Evolutionary conservation across 2,888 invertebrate species (phyloP), one percentile per base, ranked within the genome.

Genomic region (Odontocerum albicorne): DNA sequence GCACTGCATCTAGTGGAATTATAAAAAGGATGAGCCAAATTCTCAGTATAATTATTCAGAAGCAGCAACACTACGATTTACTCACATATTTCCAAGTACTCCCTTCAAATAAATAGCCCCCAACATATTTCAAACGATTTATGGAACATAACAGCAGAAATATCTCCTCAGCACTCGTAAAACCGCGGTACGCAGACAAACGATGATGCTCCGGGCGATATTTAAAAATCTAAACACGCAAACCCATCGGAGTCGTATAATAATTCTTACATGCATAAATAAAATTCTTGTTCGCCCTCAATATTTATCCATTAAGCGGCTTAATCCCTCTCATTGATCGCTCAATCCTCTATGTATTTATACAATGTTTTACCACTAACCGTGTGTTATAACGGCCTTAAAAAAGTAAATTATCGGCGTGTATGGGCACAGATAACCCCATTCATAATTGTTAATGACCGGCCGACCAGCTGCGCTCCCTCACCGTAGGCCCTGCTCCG

Each of bases 361-460:
- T 21, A 27, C 17, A 45, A 10, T 16, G 43, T 49, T 39, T n/a
- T 43, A 33, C 43, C 13, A 43, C 15, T 49, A 35, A 35, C 49
- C 47, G 43, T 42, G 39, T 54, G 31, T 54, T 43, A 43, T 38
- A 36, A 38, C 12, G 13, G 49, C 17, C 43, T 49, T 40, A 47
- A 57, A n/a, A 42, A 40, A 55, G 38, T 43, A 31, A 59, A 59
- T 55, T 52, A 55, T 49, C 49, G 32, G 20, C 44, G 38, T 43
- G 38, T 19, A 42, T 32, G 58, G 40, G 38, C 36, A 49, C 27
- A 49, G 52, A 59, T 52, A 49, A 39, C 49, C 55, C 55, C 49
- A 59, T 59, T 59, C 59, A 59, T 59, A 59, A 56, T 56, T 59
- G 59, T 56, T 59, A 59, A 59, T 59, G 59, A 59, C 52, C 54